These are phyloP conservation scores for Sinelater perroti DNA, from an alignment of 2,888 invertebrate genomes.

Conservation along the genomic window DNA sequence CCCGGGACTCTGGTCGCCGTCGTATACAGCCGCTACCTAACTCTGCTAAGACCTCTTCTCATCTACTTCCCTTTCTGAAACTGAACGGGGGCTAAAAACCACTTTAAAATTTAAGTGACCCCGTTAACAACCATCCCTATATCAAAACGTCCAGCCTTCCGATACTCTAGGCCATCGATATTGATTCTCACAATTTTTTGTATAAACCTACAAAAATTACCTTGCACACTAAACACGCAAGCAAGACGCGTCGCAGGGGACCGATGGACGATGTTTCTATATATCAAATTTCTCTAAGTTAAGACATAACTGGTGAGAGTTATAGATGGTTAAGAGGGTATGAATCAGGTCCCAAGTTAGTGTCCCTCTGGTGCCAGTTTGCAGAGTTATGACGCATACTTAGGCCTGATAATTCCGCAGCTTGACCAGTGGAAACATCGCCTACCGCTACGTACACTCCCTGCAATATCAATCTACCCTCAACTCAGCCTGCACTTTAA, in stretches of 20 bases:
- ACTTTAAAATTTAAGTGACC: slow-evolving; percentile 34
- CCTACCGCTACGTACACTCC: slow-evolving; percentile 20
- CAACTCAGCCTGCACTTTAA: neutral
- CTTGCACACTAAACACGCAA: slow-evolving; percentile 5
- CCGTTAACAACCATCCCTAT: no score
- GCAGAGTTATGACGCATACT: slow-evolving; percentile 41
- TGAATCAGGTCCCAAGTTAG: slow-evolving; percentile 41
- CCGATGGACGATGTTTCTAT: slow-evolving; percentile 42
- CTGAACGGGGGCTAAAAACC: slow-evolving; percentile 22
- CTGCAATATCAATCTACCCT: neutral
- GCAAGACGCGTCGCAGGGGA: slow-evolving; percentile 39
- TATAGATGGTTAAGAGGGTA: slow-evolving; percentile 37
- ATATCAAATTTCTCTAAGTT: slow-evolving; percentile 43
- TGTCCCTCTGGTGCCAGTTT: slow-evolving; percentile 41
- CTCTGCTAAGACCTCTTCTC: slow-evolving; percentile 34
- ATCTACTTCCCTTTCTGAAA: slow-evolving; percentile 27
- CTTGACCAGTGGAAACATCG: slow-evolving; percentile 33
- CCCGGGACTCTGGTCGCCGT: slow-evolving; percentile 58
- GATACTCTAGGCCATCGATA: no score
- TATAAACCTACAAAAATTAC: no score
- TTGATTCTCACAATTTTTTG: no score
- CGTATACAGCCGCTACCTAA: slow-evolving; percentile 44
- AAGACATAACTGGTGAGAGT: slow-evolving; percentile 36
- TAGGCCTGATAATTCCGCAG: slow-evolving; percentile 32
- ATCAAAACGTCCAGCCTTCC: no score